A percentile compares a stretch with the other conserved stretches of the same genome.
These are phyloP conservation scores for Stramonita haemastoma DNA, from an alignment of 2,888 invertebrate species.

Conservation along the genomic window DNA sequence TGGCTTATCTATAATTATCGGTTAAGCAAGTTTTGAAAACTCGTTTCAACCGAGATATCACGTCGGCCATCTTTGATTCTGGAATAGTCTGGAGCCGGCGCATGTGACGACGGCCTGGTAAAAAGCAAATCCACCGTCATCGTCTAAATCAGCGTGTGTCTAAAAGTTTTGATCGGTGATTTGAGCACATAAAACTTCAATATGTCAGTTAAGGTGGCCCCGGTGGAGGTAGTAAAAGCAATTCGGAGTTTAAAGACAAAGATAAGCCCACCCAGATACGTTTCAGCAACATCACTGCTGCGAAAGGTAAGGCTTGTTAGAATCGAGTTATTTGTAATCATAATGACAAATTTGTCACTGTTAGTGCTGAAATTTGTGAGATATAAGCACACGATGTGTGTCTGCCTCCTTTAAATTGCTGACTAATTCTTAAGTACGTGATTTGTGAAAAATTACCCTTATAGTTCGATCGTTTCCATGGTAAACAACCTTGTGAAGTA, in stretches of 20 bases:
- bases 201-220: background rate
- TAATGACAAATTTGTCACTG: too few species aligned
- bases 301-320: slow-evolving; percentile 86
- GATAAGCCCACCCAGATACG: slow-evolving; percentile 95
- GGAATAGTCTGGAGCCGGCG: slow-evolving; percentile 40
- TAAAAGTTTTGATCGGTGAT: background rate
- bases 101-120: background rate
- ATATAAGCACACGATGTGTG: too few species aligned
- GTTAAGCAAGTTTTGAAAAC: background rate
- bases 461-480: slow-evolving; percentile 28
- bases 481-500: slow-evolving; percentile 30
- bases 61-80: slow-evolving; percentile 44
- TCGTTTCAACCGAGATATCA: background rate
- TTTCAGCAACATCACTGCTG: slow-evolving; percentile 96
- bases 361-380: too few species aligned
- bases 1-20: background rate
- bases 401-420: too few species aligned
- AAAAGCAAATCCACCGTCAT: slow-evolving; percentile 37
- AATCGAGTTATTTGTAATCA: too few species aligned
- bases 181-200: background rate
- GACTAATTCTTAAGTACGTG: too few species aligned
- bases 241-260: slow-evolving; percentile 79
- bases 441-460: too few species aligned
- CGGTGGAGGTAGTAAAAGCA: background rate
- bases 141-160: background rate